A percentile compares a stretch with the other conserved stretches of the same genome.
These are phyloP conservation scores for Plumapathes pennacea DNA, from an alignment of 92 coral and sea anemone genomes.

Conservation along the genomic window DNA sequence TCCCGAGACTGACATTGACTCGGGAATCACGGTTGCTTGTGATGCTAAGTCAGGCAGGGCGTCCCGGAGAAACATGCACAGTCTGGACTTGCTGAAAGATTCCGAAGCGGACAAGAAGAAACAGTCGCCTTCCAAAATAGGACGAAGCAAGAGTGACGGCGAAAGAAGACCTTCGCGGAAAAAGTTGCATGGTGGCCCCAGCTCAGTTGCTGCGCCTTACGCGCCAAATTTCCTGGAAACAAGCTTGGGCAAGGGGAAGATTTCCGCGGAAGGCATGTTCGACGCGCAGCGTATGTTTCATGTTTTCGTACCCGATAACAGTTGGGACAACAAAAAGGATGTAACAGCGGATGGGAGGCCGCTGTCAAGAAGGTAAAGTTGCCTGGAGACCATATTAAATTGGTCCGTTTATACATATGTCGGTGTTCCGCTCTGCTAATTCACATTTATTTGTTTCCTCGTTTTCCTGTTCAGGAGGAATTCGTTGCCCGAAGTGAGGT, in stretches of 20 bases:
- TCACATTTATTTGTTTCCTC: too few species aligned
- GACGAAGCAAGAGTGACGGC: neutral
- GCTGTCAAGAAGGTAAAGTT: too few species aligned
- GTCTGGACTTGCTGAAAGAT: slow-evolving; percentile 50
- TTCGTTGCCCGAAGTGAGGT: too few species aligned
- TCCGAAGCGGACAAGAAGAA: slow-evolving; percentile 7
- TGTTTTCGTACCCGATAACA: slow-evolving; percentile 53
- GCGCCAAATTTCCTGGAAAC: slow-evolving; percentile 62
- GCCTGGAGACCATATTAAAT: neutral
- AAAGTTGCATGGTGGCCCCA: too few species aligned
- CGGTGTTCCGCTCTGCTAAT: neutral
- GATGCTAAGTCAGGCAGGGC: slow-evolving; percentile 52
- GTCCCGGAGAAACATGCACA: slow-evolving; percentile 64
- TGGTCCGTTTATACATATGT: neutral
- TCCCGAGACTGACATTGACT: slow-evolving; percentile 86
- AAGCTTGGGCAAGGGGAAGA: slow-evolving; percentile 26
- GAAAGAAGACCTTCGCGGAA: too few species aligned
- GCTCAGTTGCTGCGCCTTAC: slow-evolving; percentile 65
- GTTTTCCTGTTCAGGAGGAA: too few species aligned
- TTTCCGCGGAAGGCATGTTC: slow-evolving; percentile 14
- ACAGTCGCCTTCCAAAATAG: neutral
- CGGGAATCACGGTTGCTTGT: slow-evolving; percentile 68
- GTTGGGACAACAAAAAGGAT: slow-evolving; percentile 45
- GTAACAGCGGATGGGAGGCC: slow-evolving; percentile 43
- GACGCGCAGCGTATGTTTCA: slow-evolving; percentile 77